phyloP scores from a whole-genome alignment of 2,797 vertebrate species.

The Choloepus didactylus region DNA sequence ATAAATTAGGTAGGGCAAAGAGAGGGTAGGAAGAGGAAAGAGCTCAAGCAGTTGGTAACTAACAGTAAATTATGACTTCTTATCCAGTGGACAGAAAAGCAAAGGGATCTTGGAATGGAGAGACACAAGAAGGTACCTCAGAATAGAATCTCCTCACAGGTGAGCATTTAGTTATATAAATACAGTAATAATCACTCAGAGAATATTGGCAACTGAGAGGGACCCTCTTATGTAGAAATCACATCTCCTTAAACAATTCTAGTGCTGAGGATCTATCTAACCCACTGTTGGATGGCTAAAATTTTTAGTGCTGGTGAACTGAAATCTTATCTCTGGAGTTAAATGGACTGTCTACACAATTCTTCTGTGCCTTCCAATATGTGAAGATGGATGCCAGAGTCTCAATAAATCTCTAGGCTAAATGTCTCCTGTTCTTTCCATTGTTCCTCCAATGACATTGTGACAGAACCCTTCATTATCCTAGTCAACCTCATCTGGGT shows the following conservation, averaged over 20 bases:
- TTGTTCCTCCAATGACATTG: background rate
- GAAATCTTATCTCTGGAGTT: conserved; percentile 36
- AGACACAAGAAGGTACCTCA: background rate
- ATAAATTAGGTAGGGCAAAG: background rate
- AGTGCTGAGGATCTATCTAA: background rate
- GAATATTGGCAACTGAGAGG: background rate
- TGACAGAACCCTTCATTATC: background rate
- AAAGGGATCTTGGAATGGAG: background rate
- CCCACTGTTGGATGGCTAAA: background rate
- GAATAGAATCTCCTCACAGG: background rate
- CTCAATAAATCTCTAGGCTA: background rate
- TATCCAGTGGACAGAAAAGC: background rate
- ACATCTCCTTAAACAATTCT: background rate
- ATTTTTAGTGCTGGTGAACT: background rate
- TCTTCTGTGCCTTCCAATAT: background rate
- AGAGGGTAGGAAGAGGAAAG: background rate
- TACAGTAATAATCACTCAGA: background rate
- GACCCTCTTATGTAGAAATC: background rate
- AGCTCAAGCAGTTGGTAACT: background rate
- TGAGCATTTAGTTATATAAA: background rate
- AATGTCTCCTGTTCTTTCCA: background rate
- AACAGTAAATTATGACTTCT: background rate
- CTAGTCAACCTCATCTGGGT: background rate
- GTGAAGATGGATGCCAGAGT: conserved; percentile 19
- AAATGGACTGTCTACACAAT: background rate